Evolutionary conservation across 2,888 invertebrate species (phyloP).

Genomic region (Hemistola chrysoprasaria): DNA sequence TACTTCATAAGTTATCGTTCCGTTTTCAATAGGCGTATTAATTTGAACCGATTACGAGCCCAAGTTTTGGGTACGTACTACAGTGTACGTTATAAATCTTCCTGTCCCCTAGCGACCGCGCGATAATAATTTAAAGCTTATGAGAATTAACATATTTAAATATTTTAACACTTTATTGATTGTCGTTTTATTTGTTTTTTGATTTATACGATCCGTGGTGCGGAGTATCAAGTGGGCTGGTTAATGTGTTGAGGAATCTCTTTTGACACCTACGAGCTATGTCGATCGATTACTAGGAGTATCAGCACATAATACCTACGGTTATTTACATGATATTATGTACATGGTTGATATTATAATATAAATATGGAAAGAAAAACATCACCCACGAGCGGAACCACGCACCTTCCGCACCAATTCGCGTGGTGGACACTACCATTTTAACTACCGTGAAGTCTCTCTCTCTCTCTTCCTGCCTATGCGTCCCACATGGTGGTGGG

Average conservation of each 20-base stretch:
- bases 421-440: too few relatives aligned
- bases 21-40: slow-evolving; percentile 44
- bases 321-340: too few relatives aligned
- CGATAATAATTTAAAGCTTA: slow-evolving; percentile 44
- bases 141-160: slow-evolving; percentile 48
- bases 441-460: too few relatives aligned
- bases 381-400: too few relatives aligned
- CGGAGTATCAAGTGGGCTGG: background rate
- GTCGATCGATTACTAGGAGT: too few relatives aligned
- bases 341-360: slow-evolving; percentile 11
- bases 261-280: too few relatives aligned
- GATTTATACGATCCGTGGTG: slow-evolving; percentile 29
- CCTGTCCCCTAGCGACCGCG: slow-evolving; percentile 28
- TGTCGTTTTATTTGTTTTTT: slow-evolving; percentile 46
- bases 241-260: too few relatives aligned
- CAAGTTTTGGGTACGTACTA: slow-evolving; percentile 37
- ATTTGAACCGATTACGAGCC: slow-evolving; percentile 41
- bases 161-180: slow-evolving; percentile 53
- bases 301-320: too few relatives aligned
- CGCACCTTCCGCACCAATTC: too few relatives aligned
- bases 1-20: slow-evolving; percentile 22
- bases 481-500: too few relatives aligned
- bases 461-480: too few relatives aligned
- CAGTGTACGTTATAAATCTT: slow-evolving; percentile 38
- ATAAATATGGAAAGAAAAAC: too few relatives aligned